Evolutionary conservation across 2,888 invertebrate genomes (phyloP).

Genomic region (Cremastobaeus sp.): DNA sequence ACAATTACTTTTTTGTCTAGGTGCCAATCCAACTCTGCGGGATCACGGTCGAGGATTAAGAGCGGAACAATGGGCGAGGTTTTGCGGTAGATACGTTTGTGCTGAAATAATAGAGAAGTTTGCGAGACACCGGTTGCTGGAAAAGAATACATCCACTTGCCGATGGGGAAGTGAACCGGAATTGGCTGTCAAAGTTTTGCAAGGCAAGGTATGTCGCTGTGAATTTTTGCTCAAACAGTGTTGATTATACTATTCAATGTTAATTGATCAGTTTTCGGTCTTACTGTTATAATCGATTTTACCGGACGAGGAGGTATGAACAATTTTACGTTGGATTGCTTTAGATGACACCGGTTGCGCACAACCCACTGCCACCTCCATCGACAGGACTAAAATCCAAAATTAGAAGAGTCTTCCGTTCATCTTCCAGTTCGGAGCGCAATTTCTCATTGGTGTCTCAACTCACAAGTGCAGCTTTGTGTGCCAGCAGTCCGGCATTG

Average conservation of each 20-base stretch:
- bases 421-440: constrained; percentile 79
- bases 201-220: constrained; percentile 77
- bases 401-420: constrained; percentile 81
- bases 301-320: too few species aligned
- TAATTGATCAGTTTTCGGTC: too few species aligned
- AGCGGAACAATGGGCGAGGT: constrained; percentile 87
- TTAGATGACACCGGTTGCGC: constrained; percentile 72
- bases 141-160: constrained; percentile 80
- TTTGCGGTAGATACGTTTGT: constrained; percentile 83
- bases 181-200: constrained; percentile 79
- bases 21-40: constrained; percentile 84
- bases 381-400: constrained; percentile 80
- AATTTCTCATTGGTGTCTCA: constrained; percentile 80
- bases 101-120: constrained; percentile 86
- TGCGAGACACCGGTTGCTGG: constrained; percentile 81
- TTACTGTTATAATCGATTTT: too few species aligned
- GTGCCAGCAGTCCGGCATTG: constrained; percentile 82
- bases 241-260: too few species aligned
- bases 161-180: constrained; percentile 83
- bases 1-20: too few species aligned
- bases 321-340: too few species aligned
- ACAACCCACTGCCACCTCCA: constrained; percentile 66
- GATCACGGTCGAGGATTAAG: constrained; percentile 84
- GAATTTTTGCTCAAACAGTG: too few species aligned
- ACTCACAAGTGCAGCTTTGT: constrained; percentile 81